Evolutionary conservation across 2,888 invertebrate genomes (phyloP).

Genomic region (Acheta domesticus): DNA sequence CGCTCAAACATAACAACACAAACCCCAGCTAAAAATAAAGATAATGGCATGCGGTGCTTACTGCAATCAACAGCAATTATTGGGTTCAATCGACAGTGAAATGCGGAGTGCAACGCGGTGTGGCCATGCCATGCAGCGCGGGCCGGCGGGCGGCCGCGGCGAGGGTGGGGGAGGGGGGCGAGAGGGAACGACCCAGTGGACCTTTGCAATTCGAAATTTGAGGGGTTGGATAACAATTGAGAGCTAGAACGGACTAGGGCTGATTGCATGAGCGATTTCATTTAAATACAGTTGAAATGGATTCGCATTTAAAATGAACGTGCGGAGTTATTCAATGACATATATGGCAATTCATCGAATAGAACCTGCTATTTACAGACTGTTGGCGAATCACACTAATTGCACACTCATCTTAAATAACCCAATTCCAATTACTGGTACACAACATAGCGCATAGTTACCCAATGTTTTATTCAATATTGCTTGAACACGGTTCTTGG

Average conservation of each 20-base stretch:
- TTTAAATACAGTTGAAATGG: constrained; percentile 6
- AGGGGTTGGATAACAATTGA: not conserved
- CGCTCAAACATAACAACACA: not conserved
- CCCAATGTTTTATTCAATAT: too few relatives aligned
- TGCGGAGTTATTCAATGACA: not conserved
- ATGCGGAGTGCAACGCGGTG: not conserved
- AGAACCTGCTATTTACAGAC: too few relatives aligned
- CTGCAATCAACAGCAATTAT: not conserved
- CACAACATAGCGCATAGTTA: too few relatives aligned
- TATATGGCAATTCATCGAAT: not conserved
- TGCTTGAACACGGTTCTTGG: too few relatives aligned
- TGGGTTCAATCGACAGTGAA: constrained; percentile 18
- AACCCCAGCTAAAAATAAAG: not conserved
- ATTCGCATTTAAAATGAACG: not conserved
- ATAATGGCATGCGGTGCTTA: constrained; percentile 11
- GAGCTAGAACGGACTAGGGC: not conserved
- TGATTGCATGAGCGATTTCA: not conserved
- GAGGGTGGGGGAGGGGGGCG: not conserved
- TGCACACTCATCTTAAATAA: too few relatives aligned
- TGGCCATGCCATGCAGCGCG: not conserved
- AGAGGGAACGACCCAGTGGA: not conserved
- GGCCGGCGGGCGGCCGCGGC: not conserved
- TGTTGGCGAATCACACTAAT: too few relatives aligned
- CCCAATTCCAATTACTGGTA: too few relatives aligned
- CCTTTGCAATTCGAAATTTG: not conserved